These are phyloP conservation scores for Apamea anceps DNA, from an alignment of 2,888 invertebrate genomes.

Conservation along the genomic window DNA sequence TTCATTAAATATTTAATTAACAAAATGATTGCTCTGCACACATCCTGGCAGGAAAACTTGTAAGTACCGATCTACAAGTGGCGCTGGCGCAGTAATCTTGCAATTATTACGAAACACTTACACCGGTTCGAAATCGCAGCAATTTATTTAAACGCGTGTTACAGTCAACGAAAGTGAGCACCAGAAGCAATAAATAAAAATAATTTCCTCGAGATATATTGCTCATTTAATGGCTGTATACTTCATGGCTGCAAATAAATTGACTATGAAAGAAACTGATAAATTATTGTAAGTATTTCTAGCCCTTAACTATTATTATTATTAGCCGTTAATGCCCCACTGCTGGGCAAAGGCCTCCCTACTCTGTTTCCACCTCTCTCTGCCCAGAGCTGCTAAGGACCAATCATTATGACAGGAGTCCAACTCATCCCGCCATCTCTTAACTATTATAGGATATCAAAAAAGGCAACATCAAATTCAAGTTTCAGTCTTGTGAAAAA, in stretches of 20 bases:
- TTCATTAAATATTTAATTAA: conserved; percentile 56
- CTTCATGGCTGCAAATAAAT: background rate
- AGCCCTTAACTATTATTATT: too few species aligned
- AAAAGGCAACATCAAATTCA: too few species aligned
- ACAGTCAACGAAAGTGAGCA: conserved; percentile 53
- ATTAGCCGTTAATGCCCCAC: too few species aligned
- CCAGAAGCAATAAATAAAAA: conserved; percentile 53
- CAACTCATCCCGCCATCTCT: too few species aligned
- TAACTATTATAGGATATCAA: too few species aligned
- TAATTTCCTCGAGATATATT: conserved; percentile 21
- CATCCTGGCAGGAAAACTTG: conserved; percentile 55
- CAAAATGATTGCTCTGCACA: conserved; percentile 35
- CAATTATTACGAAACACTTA: conserved; percentile 63
- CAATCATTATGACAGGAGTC: too few species aligned
- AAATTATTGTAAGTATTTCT: background rate
- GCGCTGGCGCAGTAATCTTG: conserved; percentile 49
- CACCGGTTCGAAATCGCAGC: conserved; percentile 60
- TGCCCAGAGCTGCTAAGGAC: too few species aligned
- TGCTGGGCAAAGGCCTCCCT: too few species aligned
- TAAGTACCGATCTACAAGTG: conserved; percentile 30
- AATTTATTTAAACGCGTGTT: conserved; percentile 64
- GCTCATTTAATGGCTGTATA: conserved; percentile 3
- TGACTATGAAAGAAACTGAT: background rate
- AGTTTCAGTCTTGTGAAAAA: too few species aligned
- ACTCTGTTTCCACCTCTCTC: too few species aligned